Conservation (phyloP, 2,888 invertebrate genomes). For the Ichneumon xanthorius region DNA sequence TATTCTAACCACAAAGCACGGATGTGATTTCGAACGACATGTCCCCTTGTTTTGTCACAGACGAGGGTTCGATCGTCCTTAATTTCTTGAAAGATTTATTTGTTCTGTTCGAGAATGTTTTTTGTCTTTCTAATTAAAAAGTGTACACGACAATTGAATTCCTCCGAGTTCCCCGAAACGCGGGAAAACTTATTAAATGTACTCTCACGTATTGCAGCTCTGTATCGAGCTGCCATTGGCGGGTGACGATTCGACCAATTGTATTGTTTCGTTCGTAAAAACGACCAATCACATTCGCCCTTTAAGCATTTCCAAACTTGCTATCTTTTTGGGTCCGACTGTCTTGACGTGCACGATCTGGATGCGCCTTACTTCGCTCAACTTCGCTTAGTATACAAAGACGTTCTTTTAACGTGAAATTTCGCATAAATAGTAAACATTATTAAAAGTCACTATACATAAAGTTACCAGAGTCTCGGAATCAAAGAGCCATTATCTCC, state of each 20-base stretch:
- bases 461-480: too few species aligned
- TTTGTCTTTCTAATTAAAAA: background rate
- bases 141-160: background rate
- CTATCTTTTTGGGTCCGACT: background rate
- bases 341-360: background rate
- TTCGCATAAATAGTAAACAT: too few species aligned
- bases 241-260: background rate
- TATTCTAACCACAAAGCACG: constrained; percentile 1
- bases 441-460: too few species aligned
- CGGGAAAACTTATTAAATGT: constrained; percentile 2
- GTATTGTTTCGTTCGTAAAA: background rate
- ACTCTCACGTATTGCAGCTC: background rate
- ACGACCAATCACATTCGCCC: background rate
- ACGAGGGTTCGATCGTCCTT: background rate
- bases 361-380: background rate
- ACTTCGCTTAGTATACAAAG: too few species aligned
- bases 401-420: too few species aligned
- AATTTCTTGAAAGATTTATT: background rate
- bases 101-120: background rate
- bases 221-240: background rate
- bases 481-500: too few species aligned
- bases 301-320: background rate
- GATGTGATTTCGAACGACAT: background rate
- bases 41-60: background rate
- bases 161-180: background rate